These are phyloP conservation scores for Myripristis murdjan DNA, from an alignment of 2,797 vertebrate species.

Conservation along the genomic window DNA sequence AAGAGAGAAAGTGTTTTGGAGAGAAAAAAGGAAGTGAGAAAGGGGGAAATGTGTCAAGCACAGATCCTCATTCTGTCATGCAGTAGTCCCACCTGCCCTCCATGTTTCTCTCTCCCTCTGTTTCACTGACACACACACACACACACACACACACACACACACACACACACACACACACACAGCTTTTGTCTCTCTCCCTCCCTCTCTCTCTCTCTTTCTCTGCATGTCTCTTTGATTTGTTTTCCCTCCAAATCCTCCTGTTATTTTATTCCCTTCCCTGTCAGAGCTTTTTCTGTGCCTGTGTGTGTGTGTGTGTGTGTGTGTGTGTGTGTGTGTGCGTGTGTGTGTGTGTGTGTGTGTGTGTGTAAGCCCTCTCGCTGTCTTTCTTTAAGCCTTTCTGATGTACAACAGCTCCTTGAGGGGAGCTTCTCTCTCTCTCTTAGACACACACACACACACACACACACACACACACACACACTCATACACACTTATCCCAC, in stretches of 20 bases:
- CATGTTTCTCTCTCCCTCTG: constrained; percentile 27
- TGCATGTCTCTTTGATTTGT: constrained; percentile 83
- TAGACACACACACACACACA: too few species aligned
- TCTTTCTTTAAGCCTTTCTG: constrained; percentile 79
- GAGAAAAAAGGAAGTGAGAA: constrained; percentile 53
- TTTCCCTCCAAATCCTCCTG: constrained; percentile 82
- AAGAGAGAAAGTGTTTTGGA: constrained; percentile 26
- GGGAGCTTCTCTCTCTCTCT: constrained; percentile 74
- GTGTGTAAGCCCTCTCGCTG: constrained; percentile 60
- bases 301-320: constrained; percentile 32
- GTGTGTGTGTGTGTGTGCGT: too few species aligned
- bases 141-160: too few species aligned
- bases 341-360: constrained; percentile 20
- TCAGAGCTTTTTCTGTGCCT: constrained; percentile 65
- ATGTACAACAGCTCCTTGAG: constrained; percentile 83
- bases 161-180: too few species aligned
- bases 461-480: constrained; percentile 31
- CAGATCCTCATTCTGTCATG: constrained; percentile 83
- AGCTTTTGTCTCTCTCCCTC: constrained; percentile 8
- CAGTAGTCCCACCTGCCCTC: constrained; percentile 76
- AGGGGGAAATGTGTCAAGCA: constrained; percentile 74
- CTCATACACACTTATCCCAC: constrained; percentile 58
- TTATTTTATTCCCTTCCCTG: constrained; percentile 82
- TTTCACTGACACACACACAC: constrained; percentile 32
- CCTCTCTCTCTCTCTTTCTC: constrained; percentile 45